Conservation (phyloP, 2,113 vertebrate species). For the Phylloscopus trochiloides region DNA sequence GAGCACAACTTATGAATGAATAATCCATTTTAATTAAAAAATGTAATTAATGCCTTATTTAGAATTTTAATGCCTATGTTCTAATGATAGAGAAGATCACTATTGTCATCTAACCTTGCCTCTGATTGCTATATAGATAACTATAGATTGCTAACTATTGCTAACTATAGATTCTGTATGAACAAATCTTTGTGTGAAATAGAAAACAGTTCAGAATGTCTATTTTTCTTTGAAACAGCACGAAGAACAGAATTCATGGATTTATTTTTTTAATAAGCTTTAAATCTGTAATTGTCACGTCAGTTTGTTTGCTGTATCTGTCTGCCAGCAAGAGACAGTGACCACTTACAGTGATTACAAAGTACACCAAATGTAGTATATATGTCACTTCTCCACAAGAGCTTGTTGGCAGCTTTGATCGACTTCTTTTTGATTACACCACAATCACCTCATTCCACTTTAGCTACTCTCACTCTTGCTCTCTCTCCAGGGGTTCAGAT, state of each 20-base stretch:
- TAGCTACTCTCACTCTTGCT: constrained; percentile 61
- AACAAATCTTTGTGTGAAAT: background rate
- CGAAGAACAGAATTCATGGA: background rate
- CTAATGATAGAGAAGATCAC: background rate
- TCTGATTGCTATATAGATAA: background rate
- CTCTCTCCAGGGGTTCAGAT: constrained; percentile 73
- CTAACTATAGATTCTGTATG: background rate
- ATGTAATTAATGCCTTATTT: background rate
- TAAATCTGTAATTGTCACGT: constrained; percentile 11
- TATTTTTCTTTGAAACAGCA: background rate
- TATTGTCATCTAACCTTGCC: background rate
- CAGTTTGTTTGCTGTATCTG: background rate
- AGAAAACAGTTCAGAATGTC: background rate
- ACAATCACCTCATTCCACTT: constrained; percentile 77
- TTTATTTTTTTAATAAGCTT: background rate
- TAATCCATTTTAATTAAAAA: background rate
- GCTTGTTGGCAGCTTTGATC: constrained; percentile 70
- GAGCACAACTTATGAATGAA: background rate
- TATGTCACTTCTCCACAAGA: constrained; percentile 62
- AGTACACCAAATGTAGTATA: constrained; percentile 48
- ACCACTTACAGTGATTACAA: constrained; percentile 55
- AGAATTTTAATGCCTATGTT: background rate
- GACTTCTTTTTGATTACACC: constrained; percentile 72
- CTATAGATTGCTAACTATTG: background rate
- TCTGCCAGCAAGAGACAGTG: constrained; percentile 48